Base-by-base conservation (phyloP, 2,797 vertebrate genomes). In the Betta splendens region DNA sequence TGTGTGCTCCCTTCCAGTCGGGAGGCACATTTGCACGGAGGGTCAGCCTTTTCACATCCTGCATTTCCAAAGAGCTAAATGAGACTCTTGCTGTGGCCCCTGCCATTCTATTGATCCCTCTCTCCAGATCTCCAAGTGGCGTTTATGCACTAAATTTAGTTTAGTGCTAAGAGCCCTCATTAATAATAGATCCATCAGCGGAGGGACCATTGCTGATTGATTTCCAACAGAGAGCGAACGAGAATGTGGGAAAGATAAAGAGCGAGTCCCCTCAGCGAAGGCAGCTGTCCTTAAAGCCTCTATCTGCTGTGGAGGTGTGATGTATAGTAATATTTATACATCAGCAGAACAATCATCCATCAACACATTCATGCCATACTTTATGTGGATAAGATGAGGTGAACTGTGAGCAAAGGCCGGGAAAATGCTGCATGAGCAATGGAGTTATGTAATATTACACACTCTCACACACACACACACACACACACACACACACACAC, bases 151-250 rank as follows among this genome's bases (percentile, higher is more conserved):
- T 89, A 89, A 86, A 91, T 90, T 89, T 89, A 90, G 81, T 86
- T 82, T 82, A 74, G 86, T 68, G 79, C 87, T 86, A 81, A 87
- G 86, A 87, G 85, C 79, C 77, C 80, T 90, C 88, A 88, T 92
- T 91, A 92, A 92, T 91, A 90, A 92, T 89, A 87, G 81, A 91
- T 89, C 83, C 75, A 84, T 88, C 76, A 79, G 79, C 39, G 40
- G 61, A 52, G 56, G 58, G 64, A 65, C 48, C 54, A 66, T 57
- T 72, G 10, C 52, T 78, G 72, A 85, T 79, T 81, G 77, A 84
- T 84, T 79, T 69, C 60, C 78, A 59, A 76, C 37, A 58, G 56
- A 68, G 37, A 13, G 44, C 46, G 32, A n/a, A 44, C 50, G 32
- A 26, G 40, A 64, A 23, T 13, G 28, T 23, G 47, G 15, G 16